Evolutionary conservation across 2,113 vertebrate genomes (phyloP).

Genomic region (Oryzias javanicus): DNA sequence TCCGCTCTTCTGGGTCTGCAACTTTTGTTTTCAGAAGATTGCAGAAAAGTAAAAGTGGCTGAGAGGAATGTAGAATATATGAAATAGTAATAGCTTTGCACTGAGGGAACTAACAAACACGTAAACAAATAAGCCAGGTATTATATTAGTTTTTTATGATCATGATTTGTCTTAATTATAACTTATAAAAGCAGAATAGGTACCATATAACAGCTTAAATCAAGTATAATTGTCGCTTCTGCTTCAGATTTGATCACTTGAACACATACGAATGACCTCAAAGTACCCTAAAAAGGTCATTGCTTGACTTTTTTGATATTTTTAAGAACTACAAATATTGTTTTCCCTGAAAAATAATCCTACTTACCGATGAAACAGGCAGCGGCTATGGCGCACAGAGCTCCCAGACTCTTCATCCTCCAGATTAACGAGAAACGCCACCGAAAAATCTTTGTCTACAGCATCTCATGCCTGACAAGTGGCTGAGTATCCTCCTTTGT

Average conservation of each 20-base stretch:
- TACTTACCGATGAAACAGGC: constrained; percentile 67
- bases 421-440: constrained; percentile 29
- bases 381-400: constrained; percentile 43
- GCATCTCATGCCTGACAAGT: constrained; percentile 47
- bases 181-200: neutral
- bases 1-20: constrained; percentile 21
- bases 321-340: neutral
- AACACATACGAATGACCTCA: neutral
- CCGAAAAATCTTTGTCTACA: constrained; percentile 37
- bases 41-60: constrained; percentile 2
- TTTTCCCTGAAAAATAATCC: neutral
- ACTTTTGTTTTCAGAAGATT: constrained; percentile 25
- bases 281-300: neutral
- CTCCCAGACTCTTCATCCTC: constrained; percentile 67
- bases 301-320: neutral
- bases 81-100: no score
- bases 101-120: no score
- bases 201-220: neutral
- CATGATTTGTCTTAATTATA: neutral
- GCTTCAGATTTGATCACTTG: neutral
- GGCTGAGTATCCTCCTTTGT: constrained; percentile 21
- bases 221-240: neutral
- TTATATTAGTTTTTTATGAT: no score
- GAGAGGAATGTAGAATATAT: constrained; percentile 1
- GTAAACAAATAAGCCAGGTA: no score